Conservation (phyloP, 1,140 invertebrate species). For the Anastrepha ludens region DNA sequence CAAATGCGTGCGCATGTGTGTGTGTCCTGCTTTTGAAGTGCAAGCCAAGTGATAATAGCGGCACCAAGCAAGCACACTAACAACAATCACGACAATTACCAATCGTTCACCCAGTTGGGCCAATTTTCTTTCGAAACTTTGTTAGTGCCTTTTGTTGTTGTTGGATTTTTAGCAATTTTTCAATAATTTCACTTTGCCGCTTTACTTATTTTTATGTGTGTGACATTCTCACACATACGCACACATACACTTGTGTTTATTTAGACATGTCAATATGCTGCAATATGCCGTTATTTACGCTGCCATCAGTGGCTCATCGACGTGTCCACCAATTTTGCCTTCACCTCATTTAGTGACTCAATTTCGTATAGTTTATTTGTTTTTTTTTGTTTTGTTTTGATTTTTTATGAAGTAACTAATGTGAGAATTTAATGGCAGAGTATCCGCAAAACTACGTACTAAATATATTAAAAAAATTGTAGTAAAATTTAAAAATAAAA, state of each 20-base stretch:
- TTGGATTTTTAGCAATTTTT: neutral
- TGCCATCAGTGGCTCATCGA: neutral
- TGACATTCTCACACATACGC: neutral
- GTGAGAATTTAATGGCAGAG: too few relatives aligned
- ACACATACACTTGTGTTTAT: neutral
- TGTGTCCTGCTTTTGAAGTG: neutral
- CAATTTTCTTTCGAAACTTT: neutral
- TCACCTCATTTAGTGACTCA: slow-evolving; percentile 17
- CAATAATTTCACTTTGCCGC: neutral
- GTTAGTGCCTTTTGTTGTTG: neutral
- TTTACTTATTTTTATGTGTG: neutral
- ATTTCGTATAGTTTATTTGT: neutral
- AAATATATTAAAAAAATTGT: neutral
- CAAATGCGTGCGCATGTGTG: neutral
- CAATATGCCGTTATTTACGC: neutral
- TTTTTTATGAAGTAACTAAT: too few relatives aligned
- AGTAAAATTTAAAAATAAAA: neutral
- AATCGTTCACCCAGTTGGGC: neutral
- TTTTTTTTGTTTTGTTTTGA: too few relatives aligned
- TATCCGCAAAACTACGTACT: neutral
- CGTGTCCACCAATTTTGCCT: slow-evolving; percentile 3
- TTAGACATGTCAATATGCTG: neutral
- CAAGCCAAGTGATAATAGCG: neutral
- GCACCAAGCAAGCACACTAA: too few relatives aligned
- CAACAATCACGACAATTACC: neutral